Percentiles rank a stretch among this genome's conserved stretches.
These are phyloP conservation scores for Amphipoea oculea DNA, from an alignment of 2,888 invertebrate species.

Conservation along the genomic window DNA sequence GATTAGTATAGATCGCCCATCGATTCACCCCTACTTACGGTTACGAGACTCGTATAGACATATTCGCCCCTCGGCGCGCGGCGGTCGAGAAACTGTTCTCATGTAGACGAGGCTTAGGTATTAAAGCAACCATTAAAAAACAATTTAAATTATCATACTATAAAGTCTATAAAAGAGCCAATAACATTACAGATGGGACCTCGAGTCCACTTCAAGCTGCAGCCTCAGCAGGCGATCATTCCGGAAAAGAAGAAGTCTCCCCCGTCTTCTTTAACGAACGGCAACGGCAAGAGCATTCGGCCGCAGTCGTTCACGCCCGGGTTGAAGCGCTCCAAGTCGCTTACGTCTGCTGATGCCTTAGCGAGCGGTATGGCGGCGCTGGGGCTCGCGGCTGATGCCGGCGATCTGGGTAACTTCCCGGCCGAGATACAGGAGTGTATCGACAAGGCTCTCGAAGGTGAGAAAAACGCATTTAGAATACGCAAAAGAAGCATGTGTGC, in stretches of 20 bases:
- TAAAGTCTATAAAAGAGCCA: neutral
- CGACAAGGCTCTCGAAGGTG: slow-evolving; percentile 94
- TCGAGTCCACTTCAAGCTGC: slow-evolving; percentile 91
- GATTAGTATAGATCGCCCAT: too few species aligned
- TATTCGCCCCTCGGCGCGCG: too few species aligned
- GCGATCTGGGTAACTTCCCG: slow-evolving; percentile 94
- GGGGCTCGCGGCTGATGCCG: slow-evolving; percentile 93
- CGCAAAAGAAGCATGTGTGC: neutral
- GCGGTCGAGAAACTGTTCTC: neutral
- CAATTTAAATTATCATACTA: neutral
- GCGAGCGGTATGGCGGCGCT: slow-evolving; percentile 93
- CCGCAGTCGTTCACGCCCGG: slow-evolving; percentile 86
- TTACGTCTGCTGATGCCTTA: slow-evolving; percentile 94
- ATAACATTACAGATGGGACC: slow-evolving; percentile 77
- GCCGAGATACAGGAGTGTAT: slow-evolving; percentile 93
- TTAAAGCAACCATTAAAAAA: neutral
- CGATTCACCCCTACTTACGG: too few species aligned
- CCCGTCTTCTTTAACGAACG: slow-evolving; percentile 84
- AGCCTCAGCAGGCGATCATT: slow-evolving; percentile 84
- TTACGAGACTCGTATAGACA: too few species aligned
- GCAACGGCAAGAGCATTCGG: slow-evolving; percentile 85
- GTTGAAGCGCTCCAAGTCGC: slow-evolving; percentile 95
- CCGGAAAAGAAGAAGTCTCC: slow-evolving; percentile 87
- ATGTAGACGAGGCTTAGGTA: neutral
- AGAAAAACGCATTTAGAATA: slow-evolving; percentile 22